A percentile compares a stretch with the other conserved stretches of the same genome.
phyloP scores from a whole-genome alignment of 2,888 invertebrate genomes.

The Diaprepes abbreviatus region DNA sequence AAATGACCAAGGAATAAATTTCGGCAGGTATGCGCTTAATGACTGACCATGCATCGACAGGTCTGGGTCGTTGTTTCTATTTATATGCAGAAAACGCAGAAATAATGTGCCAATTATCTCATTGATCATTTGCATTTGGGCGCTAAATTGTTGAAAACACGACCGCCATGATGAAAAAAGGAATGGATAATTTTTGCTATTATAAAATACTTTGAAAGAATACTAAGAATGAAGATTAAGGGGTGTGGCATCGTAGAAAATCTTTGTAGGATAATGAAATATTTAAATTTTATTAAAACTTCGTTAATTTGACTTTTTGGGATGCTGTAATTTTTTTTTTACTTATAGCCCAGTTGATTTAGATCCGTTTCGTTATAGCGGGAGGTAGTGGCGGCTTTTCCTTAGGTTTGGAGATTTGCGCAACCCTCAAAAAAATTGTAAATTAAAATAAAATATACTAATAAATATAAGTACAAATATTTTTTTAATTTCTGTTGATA shows the following conservation, averaged over 20 bases:
- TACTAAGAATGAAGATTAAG: background rate
- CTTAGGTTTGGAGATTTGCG: no score
- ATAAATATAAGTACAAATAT: no score
- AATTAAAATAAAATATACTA: no score
- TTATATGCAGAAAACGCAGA: constrained; percentile 26
- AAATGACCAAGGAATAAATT: constrained; percentile 43
- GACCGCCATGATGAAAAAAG: constrained; percentile 16
- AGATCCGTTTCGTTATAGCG: no score
- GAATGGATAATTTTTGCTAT: constrained; percentile 6
- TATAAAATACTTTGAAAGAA: constrained; percentile 38
- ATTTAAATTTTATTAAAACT: background rate
- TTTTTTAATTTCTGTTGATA: no score
- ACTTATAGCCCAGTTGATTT: no score
- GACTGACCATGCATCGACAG: constrained; percentile 5
- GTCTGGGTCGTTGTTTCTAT: constrained; percentile 17
- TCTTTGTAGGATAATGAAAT: background rate
- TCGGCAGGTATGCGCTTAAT: constrained; percentile 38
- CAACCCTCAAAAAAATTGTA: no score
- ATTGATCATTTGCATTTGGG: constrained; percentile 33
- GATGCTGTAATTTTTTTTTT: background rate
- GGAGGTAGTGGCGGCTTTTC: no score
- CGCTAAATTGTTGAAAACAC: constrained; percentile 7
- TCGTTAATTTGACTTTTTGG: background rate
- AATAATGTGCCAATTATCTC: constrained; percentile 26
- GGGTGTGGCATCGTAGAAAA: background rate